phyloP scores from a whole-genome alignment of 2,797 vertebrate genomes.

The Squalus acanthias region DNA sequence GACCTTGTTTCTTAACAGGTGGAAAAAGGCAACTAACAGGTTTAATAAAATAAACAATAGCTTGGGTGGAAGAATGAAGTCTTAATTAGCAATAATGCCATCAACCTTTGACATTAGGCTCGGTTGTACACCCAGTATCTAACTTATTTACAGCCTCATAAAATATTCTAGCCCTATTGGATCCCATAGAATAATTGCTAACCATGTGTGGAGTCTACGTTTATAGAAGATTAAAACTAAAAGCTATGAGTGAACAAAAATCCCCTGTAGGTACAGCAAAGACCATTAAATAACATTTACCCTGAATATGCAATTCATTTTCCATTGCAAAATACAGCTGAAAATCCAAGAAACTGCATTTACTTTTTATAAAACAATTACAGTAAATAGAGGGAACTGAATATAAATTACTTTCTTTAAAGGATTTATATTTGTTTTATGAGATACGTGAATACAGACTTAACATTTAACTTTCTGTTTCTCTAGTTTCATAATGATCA shows the following conservation, averaged over 20 bases:
- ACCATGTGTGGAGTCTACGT: neutral
- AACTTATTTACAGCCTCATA: neutral
- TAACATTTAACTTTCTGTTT: neutral
- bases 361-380: neutral
- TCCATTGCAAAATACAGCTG: neutral
- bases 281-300: neutral
- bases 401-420: neutral
- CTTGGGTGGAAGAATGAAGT: neutral
- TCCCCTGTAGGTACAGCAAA: neutral
- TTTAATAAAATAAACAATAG: constrained; percentile 30
- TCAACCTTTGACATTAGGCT: neutral
- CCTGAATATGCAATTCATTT: neutral
- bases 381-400: neutral
- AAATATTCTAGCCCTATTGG: neutral
- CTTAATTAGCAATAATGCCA: neutral
- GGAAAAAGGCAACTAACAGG: neutral
- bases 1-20: constrained; percentile 30
- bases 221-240: neutral
- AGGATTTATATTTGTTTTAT: neutral
- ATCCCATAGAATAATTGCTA: neutral
- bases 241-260: neutral
- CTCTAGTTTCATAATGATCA: neutral
- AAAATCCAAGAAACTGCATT: neutral
- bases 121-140: neutral
- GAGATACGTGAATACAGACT: neutral